Evolutionary conservation across 2,888 invertebrate genomes (phyloP).

Genomic region (Patella pellucida): DNA sequence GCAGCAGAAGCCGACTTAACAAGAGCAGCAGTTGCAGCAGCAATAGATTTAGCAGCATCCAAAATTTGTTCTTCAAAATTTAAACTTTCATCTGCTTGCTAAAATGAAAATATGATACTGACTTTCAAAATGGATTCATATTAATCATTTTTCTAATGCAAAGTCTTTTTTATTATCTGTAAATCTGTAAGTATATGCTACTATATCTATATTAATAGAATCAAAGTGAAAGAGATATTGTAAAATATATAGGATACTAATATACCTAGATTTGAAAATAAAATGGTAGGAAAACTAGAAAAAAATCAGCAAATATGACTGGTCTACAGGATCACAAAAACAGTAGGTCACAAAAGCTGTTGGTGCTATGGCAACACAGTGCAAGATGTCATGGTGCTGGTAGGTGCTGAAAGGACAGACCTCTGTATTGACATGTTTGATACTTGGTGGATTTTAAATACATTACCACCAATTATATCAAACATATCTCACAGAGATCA

Average conservation of each 20-base stretch:
- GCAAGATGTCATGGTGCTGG: conserved; percentile 4
- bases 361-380: conserved; percentile 12
- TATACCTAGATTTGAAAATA: too few relatives aligned
- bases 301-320: too few relatives aligned
- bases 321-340: too few relatives aligned
- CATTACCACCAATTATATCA: conserved; percentile 99
- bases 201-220: too few relatives aligned
- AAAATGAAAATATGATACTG: conserved; percentile 45
- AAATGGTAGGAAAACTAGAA: too few relatives aligned
- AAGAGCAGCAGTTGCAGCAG: conserved; percentile 95
- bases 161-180: too few relatives aligned
- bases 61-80: conserved; percentile 99
- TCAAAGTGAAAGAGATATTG: too few relatives aligned
- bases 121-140: too few relatives aligned
- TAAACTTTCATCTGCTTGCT: conserved; percentile 92
- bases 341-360: background rate
- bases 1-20: conserved; percentile 97
- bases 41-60: conserved; percentile 97
- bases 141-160: too few relatives aligned
- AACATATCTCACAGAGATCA: conserved; percentile 94
- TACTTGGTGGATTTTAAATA: conserved; percentile 88
- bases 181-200: too few relatives aligned
- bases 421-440: conserved; percentile 90
- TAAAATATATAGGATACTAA: too few relatives aligned
- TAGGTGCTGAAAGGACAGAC: conserved; percentile 26